Percentiles rank a stretch among this genome's conserved stretches.
Conservation (phyloP, 2,797 vertebrate species). For the Scolopax bukidnonensis region DNA sequence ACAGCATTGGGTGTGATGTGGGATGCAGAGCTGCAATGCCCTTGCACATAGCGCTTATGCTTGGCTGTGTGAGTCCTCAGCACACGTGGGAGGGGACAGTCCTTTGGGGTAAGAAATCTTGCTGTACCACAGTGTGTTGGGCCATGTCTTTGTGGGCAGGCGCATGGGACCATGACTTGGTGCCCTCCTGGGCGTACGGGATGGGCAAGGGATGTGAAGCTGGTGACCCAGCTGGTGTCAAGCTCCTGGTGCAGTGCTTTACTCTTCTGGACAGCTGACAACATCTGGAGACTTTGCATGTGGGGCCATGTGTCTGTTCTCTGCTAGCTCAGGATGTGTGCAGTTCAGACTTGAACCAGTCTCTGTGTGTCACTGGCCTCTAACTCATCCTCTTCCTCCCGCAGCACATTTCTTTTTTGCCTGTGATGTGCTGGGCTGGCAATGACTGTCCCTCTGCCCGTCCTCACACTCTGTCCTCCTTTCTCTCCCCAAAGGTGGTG, state of each 20-base stretch:
- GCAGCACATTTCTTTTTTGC: neutral
- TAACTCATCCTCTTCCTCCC: neutral
- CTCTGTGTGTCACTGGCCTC: neutral
- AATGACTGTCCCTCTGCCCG: neutral
- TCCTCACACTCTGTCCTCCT: neutral
- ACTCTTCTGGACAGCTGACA: neutral
- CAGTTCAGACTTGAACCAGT: neutral
- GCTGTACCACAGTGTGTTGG: too few species aligned
- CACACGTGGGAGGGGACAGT: neutral
- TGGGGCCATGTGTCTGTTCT: neutral
- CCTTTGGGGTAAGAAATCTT: neutral
- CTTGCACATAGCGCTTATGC: neutral
- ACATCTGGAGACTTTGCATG: neutral
- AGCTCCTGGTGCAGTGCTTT: neutral
- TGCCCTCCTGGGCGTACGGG: neutral
- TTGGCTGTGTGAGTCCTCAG: neutral
- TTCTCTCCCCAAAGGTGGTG: conserved; percentile 70
- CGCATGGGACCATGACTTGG: neutral
- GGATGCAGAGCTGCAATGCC: neutral
- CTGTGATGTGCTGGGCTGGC: neutral
- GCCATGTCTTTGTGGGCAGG: neutral
- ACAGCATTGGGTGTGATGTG: accelerated
- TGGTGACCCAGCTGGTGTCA: neutral
- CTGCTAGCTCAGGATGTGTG: neutral
- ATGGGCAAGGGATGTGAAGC: neutral